These are phyloP conservation scores for Volucella zonaria DNA, from an alignment of 2,888 invertebrate genomes.

Conservation along the genomic window DNA sequence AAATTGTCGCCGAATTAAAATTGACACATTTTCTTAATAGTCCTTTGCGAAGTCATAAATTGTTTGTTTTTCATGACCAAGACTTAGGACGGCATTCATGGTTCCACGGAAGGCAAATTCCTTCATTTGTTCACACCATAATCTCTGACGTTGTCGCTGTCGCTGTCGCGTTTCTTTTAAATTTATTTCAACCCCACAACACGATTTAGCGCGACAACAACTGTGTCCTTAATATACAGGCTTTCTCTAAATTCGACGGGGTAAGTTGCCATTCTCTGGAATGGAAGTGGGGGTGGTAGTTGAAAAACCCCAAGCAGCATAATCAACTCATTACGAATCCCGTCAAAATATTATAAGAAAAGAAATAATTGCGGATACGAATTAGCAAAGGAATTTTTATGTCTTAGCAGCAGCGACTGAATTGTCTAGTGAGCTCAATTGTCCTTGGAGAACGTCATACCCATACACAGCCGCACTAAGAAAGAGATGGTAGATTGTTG, in stretches of 20 bases:
- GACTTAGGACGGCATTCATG: background rate
- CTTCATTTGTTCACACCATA: constrained; percentile 60
- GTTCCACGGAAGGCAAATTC: constrained; percentile 37
- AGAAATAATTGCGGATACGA: constrained; percentile 74
- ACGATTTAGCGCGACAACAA: constrained; percentile 51
- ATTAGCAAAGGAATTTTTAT: constrained; percentile 72
- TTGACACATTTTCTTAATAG: constrained; percentile 74
- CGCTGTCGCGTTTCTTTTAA: constrained; percentile 39
- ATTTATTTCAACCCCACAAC: constrained; percentile 61
- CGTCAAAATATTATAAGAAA: constrained; percentile 75
- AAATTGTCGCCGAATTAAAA: constrained; percentile 70
- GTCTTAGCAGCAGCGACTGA: constrained; percentile 61
- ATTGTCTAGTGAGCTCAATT: constrained; percentile 53
- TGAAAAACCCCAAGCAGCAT: constrained; percentile 68
- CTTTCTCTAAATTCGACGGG: constrained; percentile 17
- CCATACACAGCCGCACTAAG: background rate
- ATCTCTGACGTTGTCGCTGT: constrained; percentile 61
- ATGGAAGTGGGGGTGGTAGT: constrained; percentile 25
- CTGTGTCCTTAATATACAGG: constrained; percentile 63
- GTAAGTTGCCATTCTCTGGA: background rate
- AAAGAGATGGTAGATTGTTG: constrained; percentile 59
- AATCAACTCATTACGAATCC: constrained; percentile 75
- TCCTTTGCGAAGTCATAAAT: constrained; percentile 68
- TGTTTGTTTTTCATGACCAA: constrained; percentile 68
- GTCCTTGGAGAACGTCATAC: constrained; percentile 36